Evolutionary conservation across 1,140 invertebrate species (phyloP), one percentile per base, ranked within the genome.

Genomic region (Anadara kagoshimensis): DNA sequence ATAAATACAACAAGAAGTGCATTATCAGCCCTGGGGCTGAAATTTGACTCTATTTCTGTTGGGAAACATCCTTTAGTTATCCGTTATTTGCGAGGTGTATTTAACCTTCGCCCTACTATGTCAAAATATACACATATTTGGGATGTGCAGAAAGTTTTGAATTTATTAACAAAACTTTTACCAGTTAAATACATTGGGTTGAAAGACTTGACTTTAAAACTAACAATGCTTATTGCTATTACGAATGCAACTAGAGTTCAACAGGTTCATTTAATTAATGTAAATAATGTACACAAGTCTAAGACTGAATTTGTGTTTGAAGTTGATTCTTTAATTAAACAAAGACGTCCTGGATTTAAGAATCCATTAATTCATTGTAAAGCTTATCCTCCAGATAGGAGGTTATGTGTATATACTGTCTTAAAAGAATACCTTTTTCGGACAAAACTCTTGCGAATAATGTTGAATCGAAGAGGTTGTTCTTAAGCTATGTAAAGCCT

Each of bases 41-140:
- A 11, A 10, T 44, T 61, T 44, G 58, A 61, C 18, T 44, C 16
- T 5, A 29, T 61, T 20, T 14, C 24, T 12, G 41, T n/a, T n/a
- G n/a, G n/a, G n/a, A n/a, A 57, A 57, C 73, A 76, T 66, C 77
- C 69, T 20, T 18, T 73, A 2, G 62, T 79, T 4, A 54, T 75
- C 7, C 63, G 67, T 29, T 59, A 43, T 51, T 18, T 69, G 10
- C 59, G 61, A 47, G 57, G 57, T 51, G 56, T 69, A 4, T 69
- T 49, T 61, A 51, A 53, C 70, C 61, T 65, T n/a, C 49, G 43
- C n/a, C 51, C 36, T 41, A 45, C 26, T 54, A 18, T 16, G 54
- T 26, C 68, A 36, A 59, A 22, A n/a, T 53, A 70, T 36, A 36
- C 26, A 18, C 1, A 4, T 53, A 49, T 54, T 11, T 63, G 58